Base-by-base conservation (phyloP, 2,888 invertebrate genomes). In the Caenorhabditis drosophilae region DNA sequence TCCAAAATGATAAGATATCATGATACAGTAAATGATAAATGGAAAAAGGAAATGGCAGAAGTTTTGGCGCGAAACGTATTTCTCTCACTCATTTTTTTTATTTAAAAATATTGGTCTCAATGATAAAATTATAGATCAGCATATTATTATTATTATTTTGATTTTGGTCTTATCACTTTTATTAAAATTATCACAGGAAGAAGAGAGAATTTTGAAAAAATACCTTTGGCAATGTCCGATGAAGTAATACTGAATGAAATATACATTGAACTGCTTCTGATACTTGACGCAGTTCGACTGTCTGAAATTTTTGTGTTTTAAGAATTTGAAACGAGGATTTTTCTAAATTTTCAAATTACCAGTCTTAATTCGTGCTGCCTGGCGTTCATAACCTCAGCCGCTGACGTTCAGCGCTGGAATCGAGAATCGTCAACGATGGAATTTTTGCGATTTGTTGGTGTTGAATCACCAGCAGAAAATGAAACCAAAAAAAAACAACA, bases 171-270 rank as follows among this genome's bases (percentile, higher is more conserved):
- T 40, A 31, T 40, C 2, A 20, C 40, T 40, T 18, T n/a, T 36
- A 36, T 11, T 20, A 6, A 16, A 16, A 18, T 18, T 40, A 36
- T 36, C 36, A 3, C 36, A 15, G 36, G 16, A 36, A 36, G 15
- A 4, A 16, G 3, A 4, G 20, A 20, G 3, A 40, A 18, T 20
- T 40, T 22, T 40, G n/a, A n/a, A n/a, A n/a, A 40, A 40, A 18
- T 15, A 86, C 86, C 79, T 86, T 87, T 58, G 85, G 86, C 25
- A 85, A 70, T 23, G 85, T 84, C 61, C 86, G 78, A 66, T 86
- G 86, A 34, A 87, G 78, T 27, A 87, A 75, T 27, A 86, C 73
- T n/a, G 85, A 85, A 77, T 87, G 86, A 66, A 87, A 85, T 41
- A 87, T 75, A 71, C 85, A 85, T 38, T 77, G 73, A 38, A 84